These are phyloP conservation scores for Aelia acuminata DNA, from an alignment of 2,888 invertebrate species.

Conservation along the genomic window DNA sequence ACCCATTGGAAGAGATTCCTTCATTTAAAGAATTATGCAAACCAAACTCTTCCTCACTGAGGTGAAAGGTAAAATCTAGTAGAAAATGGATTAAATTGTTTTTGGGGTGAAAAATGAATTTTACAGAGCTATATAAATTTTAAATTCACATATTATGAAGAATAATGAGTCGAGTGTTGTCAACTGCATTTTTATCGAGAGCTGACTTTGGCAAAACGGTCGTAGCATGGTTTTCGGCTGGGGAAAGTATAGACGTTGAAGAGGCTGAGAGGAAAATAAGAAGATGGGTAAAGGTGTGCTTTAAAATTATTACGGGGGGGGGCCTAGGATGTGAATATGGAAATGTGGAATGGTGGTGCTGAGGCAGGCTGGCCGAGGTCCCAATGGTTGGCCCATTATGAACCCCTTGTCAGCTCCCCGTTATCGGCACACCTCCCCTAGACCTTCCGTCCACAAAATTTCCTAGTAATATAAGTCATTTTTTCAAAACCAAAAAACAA, in stretches of 20 bases:
- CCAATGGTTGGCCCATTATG: constrained; percentile 18
- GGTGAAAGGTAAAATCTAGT: no score
- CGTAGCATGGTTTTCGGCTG: neutral
- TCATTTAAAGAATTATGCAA: no score
- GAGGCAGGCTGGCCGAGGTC: constrained; percentile 36
- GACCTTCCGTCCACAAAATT: neutral
- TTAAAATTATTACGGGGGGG: constrained; percentile 27
- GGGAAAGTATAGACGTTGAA: constrained; percentile 9
- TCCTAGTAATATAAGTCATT: neutral
- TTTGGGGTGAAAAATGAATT: no score
- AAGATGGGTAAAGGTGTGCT: constrained; percentile 25
- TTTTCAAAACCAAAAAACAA: neutral
- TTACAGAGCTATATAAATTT: no score
- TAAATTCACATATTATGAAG: no score
- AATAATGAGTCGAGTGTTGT: neutral
- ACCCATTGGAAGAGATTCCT: no score
- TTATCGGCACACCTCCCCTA: constrained; percentile 1
- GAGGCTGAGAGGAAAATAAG: neutral
- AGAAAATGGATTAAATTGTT: no score
- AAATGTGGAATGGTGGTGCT: neutral
- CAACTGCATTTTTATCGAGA: neutral
- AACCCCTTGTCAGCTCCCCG: constrained; percentile 26
- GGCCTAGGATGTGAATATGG: neutral
- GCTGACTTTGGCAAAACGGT: neutral
- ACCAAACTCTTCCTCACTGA: no score